These are phyloP conservation scores for Odontomyia ornata DNA, from an alignment of 2,888 invertebrate species.

Conservation along the genomic window DNA sequence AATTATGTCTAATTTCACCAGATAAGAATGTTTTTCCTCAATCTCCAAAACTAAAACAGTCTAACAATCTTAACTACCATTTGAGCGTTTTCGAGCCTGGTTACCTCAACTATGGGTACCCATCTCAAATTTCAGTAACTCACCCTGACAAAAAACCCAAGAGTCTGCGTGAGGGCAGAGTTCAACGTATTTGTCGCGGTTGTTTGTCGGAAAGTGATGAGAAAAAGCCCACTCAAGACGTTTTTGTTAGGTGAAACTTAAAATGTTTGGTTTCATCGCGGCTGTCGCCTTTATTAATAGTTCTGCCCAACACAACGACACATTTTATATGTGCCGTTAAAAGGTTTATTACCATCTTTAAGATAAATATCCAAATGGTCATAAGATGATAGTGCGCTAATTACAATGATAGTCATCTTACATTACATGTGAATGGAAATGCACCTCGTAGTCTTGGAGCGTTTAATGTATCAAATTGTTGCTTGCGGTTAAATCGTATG, in stretches of 20 bases:
- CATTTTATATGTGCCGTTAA: conserved; percentile 15
- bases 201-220: neutral
- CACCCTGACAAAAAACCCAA: neutral
- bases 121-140: neutral
- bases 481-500: neutral
- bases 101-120: neutral
- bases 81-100: neutral
- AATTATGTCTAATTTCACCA: no score
- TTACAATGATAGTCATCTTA: neutral
- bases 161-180: neutral
- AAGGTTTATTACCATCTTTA: conserved; percentile 24
- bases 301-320: neutral
- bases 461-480: no score
- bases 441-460: no score
- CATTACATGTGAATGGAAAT: no score
- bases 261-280: neutral
- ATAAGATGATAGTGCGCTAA: neutral
- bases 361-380: conserved; percentile 18
- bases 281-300: neutral
- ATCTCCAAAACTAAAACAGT: neutral
- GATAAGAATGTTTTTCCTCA: neutral
- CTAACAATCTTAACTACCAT: neutral
- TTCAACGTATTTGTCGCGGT: neutral
- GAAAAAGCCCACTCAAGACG: neutral
- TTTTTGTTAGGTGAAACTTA: neutral